Evolutionary conservation across 2,113 vertebrate species (phyloP).

Genomic region (Dipodomys stephensi): DNA sequence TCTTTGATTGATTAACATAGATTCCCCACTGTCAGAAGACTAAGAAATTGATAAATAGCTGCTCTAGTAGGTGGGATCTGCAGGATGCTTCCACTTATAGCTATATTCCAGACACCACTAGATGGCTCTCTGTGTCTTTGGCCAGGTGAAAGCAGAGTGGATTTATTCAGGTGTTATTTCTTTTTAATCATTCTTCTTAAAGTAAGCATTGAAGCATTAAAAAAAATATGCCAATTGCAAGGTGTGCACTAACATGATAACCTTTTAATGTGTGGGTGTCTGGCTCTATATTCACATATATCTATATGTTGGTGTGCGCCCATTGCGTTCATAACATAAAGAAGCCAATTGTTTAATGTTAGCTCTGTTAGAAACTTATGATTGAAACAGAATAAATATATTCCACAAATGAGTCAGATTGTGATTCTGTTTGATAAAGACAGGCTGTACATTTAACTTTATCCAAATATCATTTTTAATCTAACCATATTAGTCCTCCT

Average conservation of each 20-base stretch:
- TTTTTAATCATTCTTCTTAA: constrained; percentile 4
- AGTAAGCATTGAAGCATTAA: not conserved
- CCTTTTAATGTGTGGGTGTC: not conserved
- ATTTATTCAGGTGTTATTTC: not conserved
- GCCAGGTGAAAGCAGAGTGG: not conserved
- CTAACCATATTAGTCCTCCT: not conserved
- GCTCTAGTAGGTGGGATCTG: not conserved
- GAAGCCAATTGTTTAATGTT: constrained; percentile 36
- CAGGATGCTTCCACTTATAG: not conserved
- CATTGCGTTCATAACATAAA: not conserved
- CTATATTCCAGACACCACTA: not conserved
- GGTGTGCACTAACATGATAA: not conserved
- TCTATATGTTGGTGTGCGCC: too few relatives aligned
- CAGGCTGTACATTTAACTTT: not conserved
- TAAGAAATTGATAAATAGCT: not conserved
- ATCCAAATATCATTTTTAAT: not conserved
- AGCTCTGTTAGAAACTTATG: constrained; percentile 3
- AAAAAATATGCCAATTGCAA: not conserved
- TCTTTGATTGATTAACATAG: constrained; percentile 1
- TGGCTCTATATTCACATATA: too few relatives aligned
- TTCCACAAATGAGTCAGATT: not conserved
- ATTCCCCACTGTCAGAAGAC: not conserved
- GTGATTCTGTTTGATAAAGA: constrained; percentile 15
- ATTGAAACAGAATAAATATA: not conserved
- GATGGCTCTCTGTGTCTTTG: constrained; percentile 35